Conservation (phyloP, 2,797 vertebrate species). For the Hylomyscus alleni region DNA sequence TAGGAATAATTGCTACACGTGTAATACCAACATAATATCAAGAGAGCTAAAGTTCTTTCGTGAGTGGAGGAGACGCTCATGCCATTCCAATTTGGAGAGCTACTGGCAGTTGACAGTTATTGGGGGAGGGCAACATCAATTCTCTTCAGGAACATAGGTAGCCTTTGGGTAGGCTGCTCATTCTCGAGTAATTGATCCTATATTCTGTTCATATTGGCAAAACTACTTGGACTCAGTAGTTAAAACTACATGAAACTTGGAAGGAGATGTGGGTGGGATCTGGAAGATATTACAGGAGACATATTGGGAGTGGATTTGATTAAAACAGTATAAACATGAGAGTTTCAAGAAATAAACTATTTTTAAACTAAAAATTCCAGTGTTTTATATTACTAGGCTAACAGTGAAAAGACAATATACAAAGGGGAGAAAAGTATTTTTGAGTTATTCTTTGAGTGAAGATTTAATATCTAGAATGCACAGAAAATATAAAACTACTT, state of each 20-base stretch:
- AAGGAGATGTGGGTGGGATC: background rate
- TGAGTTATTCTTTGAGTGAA: slow-evolving; percentile 6
- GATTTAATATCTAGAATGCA: background rate
- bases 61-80: background rate
- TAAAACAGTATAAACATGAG: background rate
- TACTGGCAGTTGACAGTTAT: background rate
- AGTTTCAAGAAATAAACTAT: background rate
- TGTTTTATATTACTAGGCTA: background rate
- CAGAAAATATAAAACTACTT: background rate
- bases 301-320: background rate
- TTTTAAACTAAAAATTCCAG: background rate
- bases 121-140: background rate
- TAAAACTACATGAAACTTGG: background rate
- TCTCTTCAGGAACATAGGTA: background rate
- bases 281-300: background rate
- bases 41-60: background rate
- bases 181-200: background rate
- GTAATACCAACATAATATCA: background rate
- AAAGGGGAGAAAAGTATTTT: background rate
- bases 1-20: no score
- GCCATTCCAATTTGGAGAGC: background rate
- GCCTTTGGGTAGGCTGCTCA: background rate
- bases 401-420: background rate
- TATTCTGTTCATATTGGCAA: background rate
- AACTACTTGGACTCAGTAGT: background rate